These are phyloP conservation scores for Dioctria rufipes DNA, from an alignment of 2,888 invertebrate genomes.

Conservation along the genomic window DNA sequence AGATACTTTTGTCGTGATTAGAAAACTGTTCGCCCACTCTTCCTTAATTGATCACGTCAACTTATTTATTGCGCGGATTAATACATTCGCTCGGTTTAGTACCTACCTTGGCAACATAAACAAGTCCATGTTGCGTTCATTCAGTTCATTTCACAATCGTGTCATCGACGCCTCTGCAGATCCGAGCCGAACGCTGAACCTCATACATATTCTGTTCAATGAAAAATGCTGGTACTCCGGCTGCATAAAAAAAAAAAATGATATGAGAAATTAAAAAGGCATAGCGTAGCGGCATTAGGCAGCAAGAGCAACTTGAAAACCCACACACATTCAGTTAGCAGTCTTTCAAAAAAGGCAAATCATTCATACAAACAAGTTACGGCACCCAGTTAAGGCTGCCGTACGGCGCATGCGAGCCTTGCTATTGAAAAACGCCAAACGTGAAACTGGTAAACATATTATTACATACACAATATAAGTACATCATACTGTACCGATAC, in stretches of 20 bases:
- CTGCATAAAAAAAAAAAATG: background rate
- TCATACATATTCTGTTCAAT: slow-evolving; percentile 47
- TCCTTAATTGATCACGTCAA: slow-evolving; percentile 55
- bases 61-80: slow-evolving; percentile 52
- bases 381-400: slow-evolving; percentile 36
- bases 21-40: slow-evolving; percentile 51
- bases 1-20: background rate
- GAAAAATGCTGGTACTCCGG: slow-evolving; percentile 23
- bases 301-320: slow-evolving; percentile 13
- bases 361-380: slow-evolving; percentile 43
- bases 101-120: slow-evolving; percentile 31
- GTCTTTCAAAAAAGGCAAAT: slow-evolving; percentile 38
- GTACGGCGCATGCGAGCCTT: slow-evolving; percentile 49
- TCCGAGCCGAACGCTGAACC: background rate
- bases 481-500: too few species aligned
- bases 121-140: slow-evolving; percentile 44
- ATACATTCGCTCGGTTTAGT: slow-evolving; percentile 13
- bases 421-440: slow-evolving; percentile 42
- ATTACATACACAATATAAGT: too few species aligned
- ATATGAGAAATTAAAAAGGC: slow-evolving; percentile 24
- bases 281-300: slow-evolving; percentile 12
- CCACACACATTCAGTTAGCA: slow-evolving; percentile 37
- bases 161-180: slow-evolving; percentile 50
- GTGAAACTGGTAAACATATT: slow-evolving; percentile 9
- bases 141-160: slow-evolving; percentile 49